These are phyloP conservation scores for Tubulanus polymorphus DNA, from an alignment of 2,888 invertebrate genomes.

Conservation along the genomic window DNA sequence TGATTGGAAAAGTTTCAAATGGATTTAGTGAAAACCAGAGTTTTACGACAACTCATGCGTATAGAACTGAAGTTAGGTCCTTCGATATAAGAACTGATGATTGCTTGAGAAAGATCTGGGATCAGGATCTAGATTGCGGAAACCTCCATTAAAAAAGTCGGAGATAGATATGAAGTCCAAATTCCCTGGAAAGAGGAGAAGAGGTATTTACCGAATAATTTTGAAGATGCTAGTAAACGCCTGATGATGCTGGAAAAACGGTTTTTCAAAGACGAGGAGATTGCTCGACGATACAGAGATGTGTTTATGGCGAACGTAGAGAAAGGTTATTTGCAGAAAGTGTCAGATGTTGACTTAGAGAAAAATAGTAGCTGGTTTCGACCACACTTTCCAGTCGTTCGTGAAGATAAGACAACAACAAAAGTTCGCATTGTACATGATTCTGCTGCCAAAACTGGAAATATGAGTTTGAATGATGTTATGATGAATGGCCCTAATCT, in stretches of 20 bases:
- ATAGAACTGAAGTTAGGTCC: neutral
- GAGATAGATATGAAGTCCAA: conserved; percentile 1
- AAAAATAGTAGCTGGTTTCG: conserved; percentile 2
- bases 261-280: neutral
- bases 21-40: too few relatives aligned
- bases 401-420: conserved; percentile 6
- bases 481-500: conserved; percentile 9
- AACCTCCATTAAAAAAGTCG: too few relatives aligned
- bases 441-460: conserved; percentile 6
- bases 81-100: neutral
- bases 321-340: neutral
- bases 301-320: neutral
- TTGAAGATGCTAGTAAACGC: neutral
- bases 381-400: conserved; percentile 6
- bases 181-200: conserved; percentile 6
- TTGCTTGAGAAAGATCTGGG: conserved; percentile 2
- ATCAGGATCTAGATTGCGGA: too few relatives aligned
- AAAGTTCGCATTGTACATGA: conserved; percentile 12
- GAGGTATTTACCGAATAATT: neutral
- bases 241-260: neutral
- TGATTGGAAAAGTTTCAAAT: neutral
- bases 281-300: neutral
- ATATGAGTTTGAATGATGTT: conserved; percentile 4
- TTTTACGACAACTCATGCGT: neutral
- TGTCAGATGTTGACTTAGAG: neutral